Evolutionary conservation across 2,113 vertebrate genomes (phyloP).

Genomic region (Edolisoma coerulescens): DNA sequence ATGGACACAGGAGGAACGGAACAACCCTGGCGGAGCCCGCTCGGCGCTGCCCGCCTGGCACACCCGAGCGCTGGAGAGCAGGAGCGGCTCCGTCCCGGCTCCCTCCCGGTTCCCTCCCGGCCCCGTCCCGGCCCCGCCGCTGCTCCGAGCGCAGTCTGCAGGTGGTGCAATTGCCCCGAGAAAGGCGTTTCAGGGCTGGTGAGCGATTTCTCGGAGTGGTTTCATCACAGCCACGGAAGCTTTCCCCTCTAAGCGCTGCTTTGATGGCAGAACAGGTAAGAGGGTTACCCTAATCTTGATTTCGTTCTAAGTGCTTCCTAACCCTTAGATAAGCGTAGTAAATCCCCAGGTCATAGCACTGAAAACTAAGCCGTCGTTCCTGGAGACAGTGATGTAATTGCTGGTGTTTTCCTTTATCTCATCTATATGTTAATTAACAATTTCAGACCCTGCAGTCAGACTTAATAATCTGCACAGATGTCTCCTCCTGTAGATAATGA

Average conservation of each 20-base stretch:
- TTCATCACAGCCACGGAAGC: rapidly evolving
- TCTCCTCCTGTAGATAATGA: neutral
- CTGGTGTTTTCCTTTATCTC: neutral
- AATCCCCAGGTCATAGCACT: rapidly evolving
- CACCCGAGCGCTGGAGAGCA: rapidly evolving
- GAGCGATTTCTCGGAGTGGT: rapidly evolving
- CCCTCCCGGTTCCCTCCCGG: too few species aligned
- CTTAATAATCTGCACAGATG: neutral
- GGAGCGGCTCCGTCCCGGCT: neutral
- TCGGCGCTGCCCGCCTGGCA: neutral
- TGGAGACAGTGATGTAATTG: neutral
- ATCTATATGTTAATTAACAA: neutral
- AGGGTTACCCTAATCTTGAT: neutral
- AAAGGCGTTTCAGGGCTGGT: rapidly evolving
- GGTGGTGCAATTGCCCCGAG: neutral
- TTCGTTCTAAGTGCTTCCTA: neutral
- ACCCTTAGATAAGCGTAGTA: neutral
- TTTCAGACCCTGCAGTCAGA: neutral
- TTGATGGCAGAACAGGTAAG: neutral
- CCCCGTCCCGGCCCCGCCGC: neutral
- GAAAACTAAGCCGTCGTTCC: neutral
- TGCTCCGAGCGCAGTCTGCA: neutral
- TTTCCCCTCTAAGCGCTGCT: rapidly evolving
- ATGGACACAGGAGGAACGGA: rapidly evolving
- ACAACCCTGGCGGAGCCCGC: rapidly evolving